Percentiles rank a stretch among this genome's conserved stretches.
Conservation (phyloP, 2,113 vertebrate species). For the Catagonus wagneri region DNA sequence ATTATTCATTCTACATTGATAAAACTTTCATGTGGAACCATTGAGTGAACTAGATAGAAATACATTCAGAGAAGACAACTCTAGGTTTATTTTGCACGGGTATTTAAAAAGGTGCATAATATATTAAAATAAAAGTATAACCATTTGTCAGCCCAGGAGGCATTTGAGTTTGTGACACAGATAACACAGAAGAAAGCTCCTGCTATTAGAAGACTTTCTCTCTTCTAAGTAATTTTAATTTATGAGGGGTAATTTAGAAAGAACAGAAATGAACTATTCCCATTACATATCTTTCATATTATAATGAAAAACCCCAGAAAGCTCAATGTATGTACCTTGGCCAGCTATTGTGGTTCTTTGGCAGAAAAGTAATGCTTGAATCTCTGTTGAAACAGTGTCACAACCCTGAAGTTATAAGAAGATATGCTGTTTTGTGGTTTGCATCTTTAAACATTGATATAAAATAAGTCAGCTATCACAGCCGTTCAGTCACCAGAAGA, state of each 20-base stretch:
- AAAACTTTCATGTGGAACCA: not conserved
- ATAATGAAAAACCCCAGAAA: not conserved
- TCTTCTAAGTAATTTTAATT: slow-evolving; percentile 39
- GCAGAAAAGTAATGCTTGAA: not conserved
- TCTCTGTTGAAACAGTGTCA: not conserved
- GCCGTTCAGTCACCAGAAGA: slow-evolving; percentile 24
- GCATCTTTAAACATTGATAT: not conserved
- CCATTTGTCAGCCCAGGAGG: not conserved
- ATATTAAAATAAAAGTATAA: slow-evolving; percentile 54
- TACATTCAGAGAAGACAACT: not conserved
- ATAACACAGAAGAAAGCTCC: not conserved
- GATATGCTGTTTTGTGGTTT: not conserved
- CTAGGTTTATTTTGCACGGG: not conserved
- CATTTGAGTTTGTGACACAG: not conserved
- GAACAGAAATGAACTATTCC: not conserved
- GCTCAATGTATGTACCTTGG: not conserved
- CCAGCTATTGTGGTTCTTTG: not conserved
- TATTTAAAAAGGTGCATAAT: slow-evolving; percentile 31
- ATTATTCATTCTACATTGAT: not conserved
- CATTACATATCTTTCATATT: not conserved
- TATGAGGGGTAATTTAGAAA: slow-evolving; percentile 58
- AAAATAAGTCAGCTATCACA: slow-evolving; percentile 31
- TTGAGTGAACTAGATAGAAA: not conserved
- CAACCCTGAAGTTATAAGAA: not conserved
- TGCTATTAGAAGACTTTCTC: not conserved